Evolutionary conservation across 2,113 vertebrate genomes (phyloP).

Genomic region (Todiramphus saurophagus): DNA sequence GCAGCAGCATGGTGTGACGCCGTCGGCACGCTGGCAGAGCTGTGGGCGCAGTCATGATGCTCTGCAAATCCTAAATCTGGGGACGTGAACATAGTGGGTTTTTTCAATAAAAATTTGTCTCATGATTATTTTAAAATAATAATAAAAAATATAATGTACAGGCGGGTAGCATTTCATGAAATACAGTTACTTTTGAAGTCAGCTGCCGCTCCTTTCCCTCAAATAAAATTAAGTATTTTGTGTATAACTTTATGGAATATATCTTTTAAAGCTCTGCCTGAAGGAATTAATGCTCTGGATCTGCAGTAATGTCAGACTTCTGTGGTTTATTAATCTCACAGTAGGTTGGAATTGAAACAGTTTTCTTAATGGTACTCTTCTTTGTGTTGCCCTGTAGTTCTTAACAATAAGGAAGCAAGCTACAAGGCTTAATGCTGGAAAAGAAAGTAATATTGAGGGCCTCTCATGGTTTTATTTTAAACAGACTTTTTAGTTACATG

Average conservation of each 20-base stretch:
- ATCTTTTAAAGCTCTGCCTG: conserved; percentile 35
- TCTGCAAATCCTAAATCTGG: neutral
- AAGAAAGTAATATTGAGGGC: neutral
- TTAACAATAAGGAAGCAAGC: neutral
- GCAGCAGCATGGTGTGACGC: neutral
- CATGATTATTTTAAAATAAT: neutral
- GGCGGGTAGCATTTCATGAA: neutral
- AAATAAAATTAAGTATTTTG: neutral
- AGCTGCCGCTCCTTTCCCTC: neutral
- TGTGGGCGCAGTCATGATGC: neutral
- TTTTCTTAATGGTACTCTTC: conserved; percentile 13
- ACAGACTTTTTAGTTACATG: neutral
- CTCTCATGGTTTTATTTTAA: neutral
- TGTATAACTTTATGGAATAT: neutral
- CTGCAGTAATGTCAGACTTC: conserved; percentile 54
- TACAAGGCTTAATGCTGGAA: neutral
- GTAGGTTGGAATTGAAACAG: conserved; percentile 59
- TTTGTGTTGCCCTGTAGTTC: neutral
- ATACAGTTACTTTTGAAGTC: neutral
- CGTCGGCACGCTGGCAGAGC: neutral
- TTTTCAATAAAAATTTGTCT: neutral
- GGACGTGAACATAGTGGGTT: neutral
- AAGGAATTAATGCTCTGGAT: conserved; percentile 47
- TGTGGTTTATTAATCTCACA: conserved; percentile 68
- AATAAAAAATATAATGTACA: neutral